These are phyloP conservation scores for Danaus plexippus DNA, from an alignment of 1,140 invertebrate species.

Conservation along the genomic window DNA sequence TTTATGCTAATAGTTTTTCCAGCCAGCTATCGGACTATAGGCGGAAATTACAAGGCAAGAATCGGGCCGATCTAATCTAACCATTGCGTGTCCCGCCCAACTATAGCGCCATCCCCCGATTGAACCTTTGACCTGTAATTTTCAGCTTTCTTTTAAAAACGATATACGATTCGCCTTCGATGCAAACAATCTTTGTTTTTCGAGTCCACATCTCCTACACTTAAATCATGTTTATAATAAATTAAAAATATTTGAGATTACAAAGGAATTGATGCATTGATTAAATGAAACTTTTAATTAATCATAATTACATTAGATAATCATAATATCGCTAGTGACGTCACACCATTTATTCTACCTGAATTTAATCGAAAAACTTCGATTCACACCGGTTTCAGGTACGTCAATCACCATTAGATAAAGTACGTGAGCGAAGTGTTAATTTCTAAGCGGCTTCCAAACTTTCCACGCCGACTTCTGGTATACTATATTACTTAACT, in stretches of 20 bases:
- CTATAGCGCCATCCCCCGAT: slow-evolving; percentile 32
- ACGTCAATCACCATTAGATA: slow-evolving; percentile 36
- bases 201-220: too few relatives aligned
- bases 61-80: slow-evolving; percentile 56
- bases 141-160: slow-evolving; percentile 17
- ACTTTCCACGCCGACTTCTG: background rate
- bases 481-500: background rate
- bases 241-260: too few relatives aligned
- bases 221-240: too few relatives aligned
- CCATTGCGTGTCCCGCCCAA: slow-evolving; percentile 42
- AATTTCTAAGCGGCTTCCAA: slow-evolving; percentile 1
- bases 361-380: slow-evolving; percentile 40
- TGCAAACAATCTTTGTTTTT: too few relatives aligned
- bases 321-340: too few relatives aligned
- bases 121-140: slow-evolving; percentile 18
- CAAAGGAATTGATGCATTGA: too few relatives aligned
- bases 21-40: slow-evolving; percentile 36
- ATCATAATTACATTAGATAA: too few relatives aligned
- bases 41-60: slow-evolving; percentile 54
- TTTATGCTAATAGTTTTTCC: slow-evolving; percentile 21
- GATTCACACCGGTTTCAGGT: slow-evolving; percentile 31
- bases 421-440: slow-evolving; percentile 17
- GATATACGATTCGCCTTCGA: slow-evolving; percentile 13
- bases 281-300: too few relatives aligned
- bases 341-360: slow-evolving; percentile 26